Evolutionary conservation across 2,888 invertebrate species (phyloP).

Genomic region (Bombylius major): DNA sequence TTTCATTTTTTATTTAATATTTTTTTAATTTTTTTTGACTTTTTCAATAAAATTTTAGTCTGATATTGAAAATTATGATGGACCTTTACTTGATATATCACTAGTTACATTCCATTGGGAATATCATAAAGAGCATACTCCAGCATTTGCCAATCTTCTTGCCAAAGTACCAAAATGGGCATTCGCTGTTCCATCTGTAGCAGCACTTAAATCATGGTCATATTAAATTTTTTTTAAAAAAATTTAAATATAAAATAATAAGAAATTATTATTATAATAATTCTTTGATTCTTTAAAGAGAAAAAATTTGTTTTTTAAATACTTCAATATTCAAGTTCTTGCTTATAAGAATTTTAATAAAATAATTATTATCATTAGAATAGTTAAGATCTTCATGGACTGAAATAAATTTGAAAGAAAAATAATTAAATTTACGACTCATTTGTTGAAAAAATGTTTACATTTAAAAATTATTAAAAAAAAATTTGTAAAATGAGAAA

Average conservation of each 20-base stretch:
- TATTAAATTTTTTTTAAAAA: slow-evolving; percentile 15
- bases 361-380: not conserved
- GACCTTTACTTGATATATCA: slow-evolving; percentile 24
- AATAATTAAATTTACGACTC: no score
- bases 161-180: slow-evolving; percentile 25
- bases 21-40: not conserved
- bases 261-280: no score
- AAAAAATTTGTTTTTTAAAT: no score
- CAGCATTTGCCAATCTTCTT: slow-evolving; percentile 23
- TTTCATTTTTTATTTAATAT: no score
- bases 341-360: not conserved
- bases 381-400: not conserved
- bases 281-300: no score
- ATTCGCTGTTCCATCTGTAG: slow-evolving; percentile 24
- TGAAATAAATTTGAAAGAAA: not conserved
- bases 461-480: no score
- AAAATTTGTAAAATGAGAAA: no score
- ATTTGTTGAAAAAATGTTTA: no score
- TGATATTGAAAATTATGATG: slow-evolving; percentile 15
- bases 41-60: slow-evolving; percentile 15
- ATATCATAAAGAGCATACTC: slow-evolving; percentile 25
- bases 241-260: no score
- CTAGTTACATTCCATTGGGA: slow-evolving; percentile 25
- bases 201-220: slow-evolving; percentile 23
- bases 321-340: not conserved